Percentiles rank a stretch among this genome's conserved stretches.
Conservation (phyloP, 2,113 vertebrate species). For the Murina feae region DNA sequence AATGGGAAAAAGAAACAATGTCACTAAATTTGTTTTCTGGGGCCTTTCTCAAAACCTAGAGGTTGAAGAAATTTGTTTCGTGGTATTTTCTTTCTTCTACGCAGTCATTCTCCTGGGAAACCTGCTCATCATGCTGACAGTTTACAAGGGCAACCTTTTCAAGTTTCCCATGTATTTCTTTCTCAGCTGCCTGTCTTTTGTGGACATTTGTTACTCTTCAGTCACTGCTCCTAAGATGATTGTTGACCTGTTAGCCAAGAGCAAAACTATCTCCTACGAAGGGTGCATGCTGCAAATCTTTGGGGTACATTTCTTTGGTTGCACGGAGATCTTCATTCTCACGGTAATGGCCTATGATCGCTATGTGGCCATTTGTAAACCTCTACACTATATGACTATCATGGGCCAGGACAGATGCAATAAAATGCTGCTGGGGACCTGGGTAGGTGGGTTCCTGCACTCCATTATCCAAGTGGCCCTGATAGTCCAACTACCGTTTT, state of each 20-base stretch:
- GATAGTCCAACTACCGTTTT: slow-evolving; percentile 48
- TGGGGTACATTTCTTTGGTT: slow-evolving; percentile 50
- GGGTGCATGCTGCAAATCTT: slow-evolving; percentile 62
- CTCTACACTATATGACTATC: slow-evolving; percentile 36
- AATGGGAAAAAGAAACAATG: slow-evolving; percentile 38
- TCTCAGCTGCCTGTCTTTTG: slow-evolving; percentile 55
- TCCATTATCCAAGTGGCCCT: slow-evolving; percentile 39
- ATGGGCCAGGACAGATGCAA: slow-evolving; percentile 34
- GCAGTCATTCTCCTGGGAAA: slow-evolving; percentile 43
- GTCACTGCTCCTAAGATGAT: slow-evolving; percentile 57
- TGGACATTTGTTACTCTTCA: slow-evolving; percentile 60
- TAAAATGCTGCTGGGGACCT: slow-evolving; percentile 44
- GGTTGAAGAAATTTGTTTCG: slow-evolving; percentile 1
- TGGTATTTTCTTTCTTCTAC: slow-evolving; percentile 56
- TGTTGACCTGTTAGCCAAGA: slow-evolving; percentile 18
- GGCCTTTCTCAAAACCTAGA: slow-evolving; percentile 52
- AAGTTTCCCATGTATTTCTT: slow-evolving; percentile 62
- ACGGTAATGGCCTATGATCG: slow-evolving; percentile 51
- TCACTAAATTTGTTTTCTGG: slow-evolving; percentile 33
- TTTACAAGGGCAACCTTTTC: not conserved
- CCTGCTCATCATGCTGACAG: slow-evolving; percentile 45
- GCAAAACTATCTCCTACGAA: slow-evolving; percentile 38
- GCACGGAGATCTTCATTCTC: slow-evolving; percentile 61
- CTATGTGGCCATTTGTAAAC: slow-evolving; percentile 48
- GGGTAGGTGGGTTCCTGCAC: slow-evolving; percentile 49